Conservation (phyloP, 2,113 vertebrate genomes). For the Mastomys coucha region DNA sequence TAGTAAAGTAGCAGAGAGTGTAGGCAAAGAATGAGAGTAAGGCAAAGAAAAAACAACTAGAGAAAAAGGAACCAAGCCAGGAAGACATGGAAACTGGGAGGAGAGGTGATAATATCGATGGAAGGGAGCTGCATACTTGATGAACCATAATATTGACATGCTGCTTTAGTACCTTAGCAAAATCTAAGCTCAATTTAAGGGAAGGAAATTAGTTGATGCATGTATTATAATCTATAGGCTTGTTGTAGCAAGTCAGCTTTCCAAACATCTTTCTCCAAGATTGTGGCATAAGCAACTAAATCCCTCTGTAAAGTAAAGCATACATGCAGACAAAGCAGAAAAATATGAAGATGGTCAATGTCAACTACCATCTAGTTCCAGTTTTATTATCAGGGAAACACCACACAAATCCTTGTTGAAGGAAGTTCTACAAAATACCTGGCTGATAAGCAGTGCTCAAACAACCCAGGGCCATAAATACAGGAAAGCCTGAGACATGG, state of each 20-base stretch:
- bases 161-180: background rate
- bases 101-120: background rate
- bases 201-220: background rate
- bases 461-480: background rate
- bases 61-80: background rate
- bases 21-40: background rate
- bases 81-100: accelerated
- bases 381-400: background rate
- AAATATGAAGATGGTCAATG: background rate
- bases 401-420: background rate
- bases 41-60: background rate
- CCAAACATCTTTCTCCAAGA: background rate
- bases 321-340: background rate
- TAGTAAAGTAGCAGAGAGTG: background rate
- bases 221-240: background rate
- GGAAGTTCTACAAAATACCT: background rate
- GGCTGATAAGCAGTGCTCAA: background rate
- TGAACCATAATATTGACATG: background rate
- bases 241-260: background rate
- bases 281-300: background rate
- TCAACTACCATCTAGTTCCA: background rate
- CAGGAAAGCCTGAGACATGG: background rate
- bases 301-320: slow-evolving; percentile 2
- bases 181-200: background rate
- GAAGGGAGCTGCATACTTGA: background rate